phyloP scores from a whole-genome alignment of 2,113 vertebrate species.

The Grallaria varia region DNA sequence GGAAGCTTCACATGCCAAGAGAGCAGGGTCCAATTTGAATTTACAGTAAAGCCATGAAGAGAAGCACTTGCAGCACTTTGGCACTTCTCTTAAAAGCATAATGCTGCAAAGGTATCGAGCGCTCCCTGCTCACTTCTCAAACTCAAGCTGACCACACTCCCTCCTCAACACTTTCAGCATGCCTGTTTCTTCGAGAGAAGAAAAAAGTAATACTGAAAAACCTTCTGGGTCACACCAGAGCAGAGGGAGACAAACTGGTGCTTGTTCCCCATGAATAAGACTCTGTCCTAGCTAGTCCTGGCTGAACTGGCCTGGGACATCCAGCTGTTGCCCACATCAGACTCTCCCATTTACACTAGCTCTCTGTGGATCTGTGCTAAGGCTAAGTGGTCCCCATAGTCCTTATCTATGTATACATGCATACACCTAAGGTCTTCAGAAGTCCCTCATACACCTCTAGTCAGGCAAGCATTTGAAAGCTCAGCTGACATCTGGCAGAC shows the following conservation, averaged over 20 bases:
- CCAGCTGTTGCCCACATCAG: slow-evolving; percentile 7
- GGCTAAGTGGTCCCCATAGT: not conserved
- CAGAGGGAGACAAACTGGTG: not conserved
- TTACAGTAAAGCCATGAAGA: not conserved
- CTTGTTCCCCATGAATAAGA: slow-evolving; percentile 11
- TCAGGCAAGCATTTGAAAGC: not conserved
- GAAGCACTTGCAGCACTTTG: not conserved
- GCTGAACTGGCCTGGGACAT: not conserved
- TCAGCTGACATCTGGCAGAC: rapidly evolving
- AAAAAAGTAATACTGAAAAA: not conserved
- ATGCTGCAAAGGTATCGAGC: not conserved
- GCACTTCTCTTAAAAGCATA: not conserved
- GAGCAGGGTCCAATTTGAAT: not conserved
- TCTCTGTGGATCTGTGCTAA: not conserved
- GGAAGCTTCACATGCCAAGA: not conserved
- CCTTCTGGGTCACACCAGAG: not conserved
- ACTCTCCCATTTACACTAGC: not conserved
- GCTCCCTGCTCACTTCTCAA: not conserved
- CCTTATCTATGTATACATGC: not conserved
- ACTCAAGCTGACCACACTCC: not conserved
- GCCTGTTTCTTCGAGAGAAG: not conserved
- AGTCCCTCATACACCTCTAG: rapidly evolving
- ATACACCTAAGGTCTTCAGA: not conserved
- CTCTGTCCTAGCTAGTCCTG: not conserved
- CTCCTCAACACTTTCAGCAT: not conserved